Percentiles rank a stretch among this genome's conserved stretches.
Conservation (phyloP, 2,113 vertebrate genomes). For the Cyphomyrus plagiostoma region DNA sequence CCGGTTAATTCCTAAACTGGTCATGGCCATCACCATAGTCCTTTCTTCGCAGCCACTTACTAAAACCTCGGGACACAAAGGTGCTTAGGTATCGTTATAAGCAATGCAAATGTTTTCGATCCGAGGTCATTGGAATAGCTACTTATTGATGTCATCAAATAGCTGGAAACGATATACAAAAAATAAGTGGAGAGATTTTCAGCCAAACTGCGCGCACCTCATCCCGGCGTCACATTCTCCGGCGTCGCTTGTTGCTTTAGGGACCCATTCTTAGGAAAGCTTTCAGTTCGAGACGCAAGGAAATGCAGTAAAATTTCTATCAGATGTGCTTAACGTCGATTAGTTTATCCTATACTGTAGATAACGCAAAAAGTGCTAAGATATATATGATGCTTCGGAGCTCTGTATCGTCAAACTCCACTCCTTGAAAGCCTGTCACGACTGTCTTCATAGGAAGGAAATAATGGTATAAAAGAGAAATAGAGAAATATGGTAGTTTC, state of each 20-base stretch:
- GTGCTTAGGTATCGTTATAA: background rate
- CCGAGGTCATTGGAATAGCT: slow-evolving; percentile 7
- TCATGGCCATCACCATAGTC: slow-evolving; percentile 13
- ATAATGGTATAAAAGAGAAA: background rate
- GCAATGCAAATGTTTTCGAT: background rate
- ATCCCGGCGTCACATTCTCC: background rate
- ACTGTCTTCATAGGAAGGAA: background rate
- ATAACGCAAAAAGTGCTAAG: background rate
- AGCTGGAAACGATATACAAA: background rate
- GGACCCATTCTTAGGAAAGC: background rate
- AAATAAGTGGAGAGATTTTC: background rate
- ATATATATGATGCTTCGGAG: background rate
- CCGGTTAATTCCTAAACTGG: slow-evolving; percentile 10
- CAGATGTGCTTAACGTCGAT: background rate
- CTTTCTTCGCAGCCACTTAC: background rate
- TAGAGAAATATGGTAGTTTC: background rate
- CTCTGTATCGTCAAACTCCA: background rate
- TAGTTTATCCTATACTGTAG: background rate
- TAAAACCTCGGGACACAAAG: background rate
- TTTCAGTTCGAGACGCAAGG: background rate
- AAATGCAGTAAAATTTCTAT: background rate
- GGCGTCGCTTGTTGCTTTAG: slow-evolving; percentile 30
- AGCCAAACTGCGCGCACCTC: slow-evolving; percentile 3
- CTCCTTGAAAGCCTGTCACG: background rate
- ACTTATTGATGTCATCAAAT: background rate